These are phyloP conservation scores for Subacronicta megacephala DNA, from an alignment of 2,888 invertebrate genomes.

Conservation along the genomic window DNA sequence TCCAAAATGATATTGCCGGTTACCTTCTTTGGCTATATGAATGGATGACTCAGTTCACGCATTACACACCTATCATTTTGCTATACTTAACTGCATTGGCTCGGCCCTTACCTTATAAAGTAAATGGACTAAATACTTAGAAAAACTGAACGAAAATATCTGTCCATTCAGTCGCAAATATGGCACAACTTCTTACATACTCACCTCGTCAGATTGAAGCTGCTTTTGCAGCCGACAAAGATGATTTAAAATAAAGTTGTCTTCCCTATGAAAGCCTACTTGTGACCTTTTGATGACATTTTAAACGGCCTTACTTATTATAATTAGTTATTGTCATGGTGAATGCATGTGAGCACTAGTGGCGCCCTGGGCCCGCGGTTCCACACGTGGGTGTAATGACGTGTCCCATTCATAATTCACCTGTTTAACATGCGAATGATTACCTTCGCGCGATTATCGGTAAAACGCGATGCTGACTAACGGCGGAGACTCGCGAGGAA, in stretches of 20 bases:
- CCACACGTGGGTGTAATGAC: slow-evolving; percentile 67
- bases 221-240: no score
- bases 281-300: slow-evolving; percentile 9
- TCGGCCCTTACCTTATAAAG: slow-evolving; percentile 37
- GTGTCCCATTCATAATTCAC: slow-evolving; percentile 82
- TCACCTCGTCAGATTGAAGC: no score
- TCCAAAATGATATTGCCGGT: slow-evolving; percentile 62
- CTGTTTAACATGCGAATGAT: slow-evolving; percentile 71
- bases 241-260: no score
- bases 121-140: slow-evolving; percentile 28
- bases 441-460: slow-evolving; percentile 73
- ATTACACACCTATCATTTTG: slow-evolving; percentile 47
- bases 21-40: slow-evolving; percentile 69
- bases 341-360: slow-evolving; percentile 9
- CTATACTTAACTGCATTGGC: slow-evolving; percentile 45
- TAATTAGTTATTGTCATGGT: slow-evolving; percentile 15
- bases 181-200: no score
- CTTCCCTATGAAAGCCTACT: no score
- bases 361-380: slow-evolving; percentile 52
- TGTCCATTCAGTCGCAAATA: neutral
- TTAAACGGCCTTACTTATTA: neutral
- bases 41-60: slow-evolving; percentile 65
- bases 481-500: slow-evolving; percentile 77
- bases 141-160: slow-evolving; percentile 34
- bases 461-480: slow-evolving; percentile 79